Evolutionary conservation across 2,113 vertebrate species (phyloP), one percentile per base, ranked within the genome.

Genomic region (Lepisosteus oculatus): DNA sequence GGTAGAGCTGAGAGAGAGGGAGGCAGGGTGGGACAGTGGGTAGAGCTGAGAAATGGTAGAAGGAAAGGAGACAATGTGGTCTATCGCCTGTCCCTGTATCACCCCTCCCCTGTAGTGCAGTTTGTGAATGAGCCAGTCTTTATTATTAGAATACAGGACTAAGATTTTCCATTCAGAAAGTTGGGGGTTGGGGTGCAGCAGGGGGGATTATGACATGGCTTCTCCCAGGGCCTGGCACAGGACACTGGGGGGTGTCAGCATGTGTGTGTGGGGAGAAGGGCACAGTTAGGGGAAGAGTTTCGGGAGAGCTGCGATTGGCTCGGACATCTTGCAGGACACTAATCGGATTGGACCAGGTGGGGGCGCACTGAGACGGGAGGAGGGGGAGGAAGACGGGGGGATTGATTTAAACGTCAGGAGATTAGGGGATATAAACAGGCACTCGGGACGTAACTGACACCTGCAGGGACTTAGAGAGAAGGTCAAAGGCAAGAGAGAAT

Each of bases 361-460:
- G 5, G 13, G 56, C 8, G 13, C n/a, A 3, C 12, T 54, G 42
- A 4, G 8, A 4, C 15, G 9, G 29, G 15, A 29, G 6, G 51
- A 13, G 54, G 3, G 51, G 41, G 51, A 17, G 68, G 54, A 5
- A 13, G 47, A 15, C 3, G 47, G 8, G 29, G 54, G 68, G 68
- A 69, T 12, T 42, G 51, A 56, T 64, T 8, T 15, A 64, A 64
- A 41, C 62, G 42, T 64, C 62, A 64, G 42, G 62, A 64, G 62
- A 64, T 64, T 64, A 64, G 62, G 3, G 62, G 62, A 14, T 64
- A 64, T 29, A 64, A 64, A 64, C 62, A 64, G 62, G 41, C 62
- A 64, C 42, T 64, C 5, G 41, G 62, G 62, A 41, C 17, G 62
- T 41, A 64, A 64, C 17, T 17, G 17, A 64, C 17, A 64, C 62